These are phyloP conservation scores for Circaetus gallicus DNA, from an alignment of 2,113 vertebrate species.

Conservation along the genomic window DNA sequence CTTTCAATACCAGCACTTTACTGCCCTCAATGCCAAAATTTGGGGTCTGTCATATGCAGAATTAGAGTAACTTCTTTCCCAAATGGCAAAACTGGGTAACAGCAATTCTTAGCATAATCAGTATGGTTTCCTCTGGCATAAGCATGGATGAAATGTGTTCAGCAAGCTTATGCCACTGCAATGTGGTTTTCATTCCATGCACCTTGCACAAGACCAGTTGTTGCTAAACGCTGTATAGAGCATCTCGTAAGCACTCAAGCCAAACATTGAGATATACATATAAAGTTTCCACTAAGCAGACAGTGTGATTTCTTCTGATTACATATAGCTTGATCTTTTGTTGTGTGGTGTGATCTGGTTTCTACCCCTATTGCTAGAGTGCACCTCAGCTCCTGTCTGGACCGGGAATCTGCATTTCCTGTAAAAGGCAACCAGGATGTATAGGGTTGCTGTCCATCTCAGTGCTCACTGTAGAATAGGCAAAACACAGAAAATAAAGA, in stretches of 20 bases:
- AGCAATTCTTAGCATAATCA: not conserved
- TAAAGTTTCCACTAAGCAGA: not conserved
- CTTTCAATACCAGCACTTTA: slow-evolving; percentile 41
- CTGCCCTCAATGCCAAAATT: not conserved
- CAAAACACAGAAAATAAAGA: not conserved
- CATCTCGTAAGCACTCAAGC: not conserved
- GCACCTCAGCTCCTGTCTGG: not conserved
- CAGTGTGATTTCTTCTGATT: not conserved
- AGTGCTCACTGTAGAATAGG: not conserved
- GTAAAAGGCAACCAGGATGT: rapidly evolving
- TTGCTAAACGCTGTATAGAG: not conserved
- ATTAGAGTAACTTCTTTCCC: slow-evolving; percentile 18
- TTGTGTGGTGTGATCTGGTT: not conserved
- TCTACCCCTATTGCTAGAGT: not conserved
- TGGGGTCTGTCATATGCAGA: not conserved
- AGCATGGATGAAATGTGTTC: not conserved
- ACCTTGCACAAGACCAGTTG: not conserved
- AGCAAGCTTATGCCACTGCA: not conserved
- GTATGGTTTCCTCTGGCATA: not conserved
- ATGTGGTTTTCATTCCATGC: not conserved
- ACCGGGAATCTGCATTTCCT: not conserved
- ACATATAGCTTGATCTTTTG: not conserved
- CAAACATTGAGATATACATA: not conserved
- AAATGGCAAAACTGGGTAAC: not conserved
- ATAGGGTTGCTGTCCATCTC: not conserved